Evolutionary conservation across 2,113 vertebrate species (phyloP), one percentile per base, ranked within the genome.

Genomic region (Trogon melanurus): DNA sequence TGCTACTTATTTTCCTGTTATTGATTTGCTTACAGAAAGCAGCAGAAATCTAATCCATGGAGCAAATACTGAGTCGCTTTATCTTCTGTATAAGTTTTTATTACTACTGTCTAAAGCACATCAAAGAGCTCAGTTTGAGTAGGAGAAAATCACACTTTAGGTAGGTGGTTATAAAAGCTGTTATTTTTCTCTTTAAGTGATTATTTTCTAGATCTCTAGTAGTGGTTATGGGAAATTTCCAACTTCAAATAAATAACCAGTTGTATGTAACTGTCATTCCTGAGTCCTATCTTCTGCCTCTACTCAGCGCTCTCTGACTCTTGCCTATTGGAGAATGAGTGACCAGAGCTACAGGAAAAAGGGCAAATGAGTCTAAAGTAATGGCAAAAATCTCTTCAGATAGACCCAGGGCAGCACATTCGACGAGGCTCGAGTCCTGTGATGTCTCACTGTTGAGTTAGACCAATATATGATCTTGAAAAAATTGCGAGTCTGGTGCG

Each of bases 21-120:
- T 41, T 93, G 93, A 86, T 96, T 94, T 89, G 87, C 80, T 96
- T 96, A 70, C 62, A 84, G 85, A 95, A 96, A 95, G 50, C 92
- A 93, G 86, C 79, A 72, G 71, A 45, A 82, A 64, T 95, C 61
- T 90, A 84, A 95, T 90, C 66, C 6, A 1, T 47, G 66, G 57
- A 83, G 85, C 70, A 96, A 96, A 95, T 65, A 62, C 81, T 6
- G 36, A 86, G 56, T 92, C 70, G 45, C 81, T 76, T 93, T 67
- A 78, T 94, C 79, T 95, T 78, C 72, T 95, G 22, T 61, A 75
- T 44, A 45, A 53, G 29, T 82, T 94, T 95, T 89, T 76, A 53
- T 80, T 85, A 61, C 82, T 88, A 29, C 30, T 71, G 25, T 88
- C 60, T 91, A 75, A 81, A 95, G 54, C 60, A 71, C 53, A 79